These are phyloP conservation scores for Rhizoglyphus robini DNA, from an alignment of 1,140 invertebrate species.

Conservation along the genomic window DNA sequence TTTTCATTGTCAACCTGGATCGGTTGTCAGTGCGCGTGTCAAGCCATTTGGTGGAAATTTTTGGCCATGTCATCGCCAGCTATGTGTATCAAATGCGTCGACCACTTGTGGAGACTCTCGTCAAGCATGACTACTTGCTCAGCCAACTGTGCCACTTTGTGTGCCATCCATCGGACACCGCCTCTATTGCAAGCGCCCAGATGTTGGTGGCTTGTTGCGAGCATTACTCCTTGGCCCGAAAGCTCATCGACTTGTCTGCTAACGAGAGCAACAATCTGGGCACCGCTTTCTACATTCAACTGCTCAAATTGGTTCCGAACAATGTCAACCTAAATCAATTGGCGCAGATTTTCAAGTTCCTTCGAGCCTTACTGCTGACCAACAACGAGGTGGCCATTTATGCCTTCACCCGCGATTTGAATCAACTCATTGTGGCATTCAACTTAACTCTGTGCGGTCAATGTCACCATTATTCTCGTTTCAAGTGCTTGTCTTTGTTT, in stretches of 20 bases:
- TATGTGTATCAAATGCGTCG: not conserved
- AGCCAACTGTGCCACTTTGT: not conserved
- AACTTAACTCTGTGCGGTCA: not conserved
- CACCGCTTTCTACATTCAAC: not conserved
- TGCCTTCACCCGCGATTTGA: not conserved
- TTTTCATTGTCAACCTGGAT: not conserved
- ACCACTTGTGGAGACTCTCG: not conserved
- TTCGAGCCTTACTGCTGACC: not conserved
- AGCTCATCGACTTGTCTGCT: not conserved
- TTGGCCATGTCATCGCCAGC: not conserved
- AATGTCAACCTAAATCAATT: not conserved
- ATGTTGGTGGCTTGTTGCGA: not conserved
- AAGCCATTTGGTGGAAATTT: not conserved
- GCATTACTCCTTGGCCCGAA: not conserved
- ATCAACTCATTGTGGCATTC: not conserved
- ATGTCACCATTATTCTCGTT: not conserved
- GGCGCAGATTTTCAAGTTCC: not conserved
- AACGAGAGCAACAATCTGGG: not conserved
- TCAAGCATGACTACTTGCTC: not conserved
- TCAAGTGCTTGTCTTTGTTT: not conserved
- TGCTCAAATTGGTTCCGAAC: not conserved
- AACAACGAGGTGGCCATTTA: slow-evolving; percentile 3
- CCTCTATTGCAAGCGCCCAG: not conserved
- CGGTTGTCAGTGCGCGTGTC: not conserved
- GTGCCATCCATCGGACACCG: not conserved